Conservation (phyloP, 1,140 invertebrate species). For the Elysia chlorotica region DNA sequence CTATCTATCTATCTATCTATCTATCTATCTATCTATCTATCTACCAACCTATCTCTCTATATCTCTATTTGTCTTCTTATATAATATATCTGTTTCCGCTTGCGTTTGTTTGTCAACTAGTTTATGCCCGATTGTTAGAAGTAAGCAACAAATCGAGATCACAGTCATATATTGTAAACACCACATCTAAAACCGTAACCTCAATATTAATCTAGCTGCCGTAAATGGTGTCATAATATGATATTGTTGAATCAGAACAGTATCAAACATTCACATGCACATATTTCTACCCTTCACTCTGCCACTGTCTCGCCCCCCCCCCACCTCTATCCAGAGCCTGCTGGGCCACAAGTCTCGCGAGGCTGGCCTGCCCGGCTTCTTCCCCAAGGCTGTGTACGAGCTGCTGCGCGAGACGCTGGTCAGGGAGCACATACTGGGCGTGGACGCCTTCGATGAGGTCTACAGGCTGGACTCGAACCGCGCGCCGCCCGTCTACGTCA, state of each 20-base stretch:
- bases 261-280: not conserved
- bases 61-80: not conserved
- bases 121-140: too few relatives aligned
- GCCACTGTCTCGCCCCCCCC: too few relatives aligned
- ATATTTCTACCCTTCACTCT: not conserved
- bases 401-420: slow-evolving; percentile 22
- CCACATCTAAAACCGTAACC: too few relatives aligned
- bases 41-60: not conserved
- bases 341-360: slow-evolving; percentile 25
- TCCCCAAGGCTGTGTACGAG: slow-evolving; percentile 22
- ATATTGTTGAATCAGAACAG: too few relatives aligned
- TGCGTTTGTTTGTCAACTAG: too few relatives aligned
- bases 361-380: slow-evolving; percentile 23
- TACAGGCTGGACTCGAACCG: slow-evolving; percentile 35
- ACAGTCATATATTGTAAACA: too few relatives aligned
- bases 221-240: too few relatives aligned
- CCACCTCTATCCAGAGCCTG: slow-evolving; percentile 3
- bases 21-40: not conserved
- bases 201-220: too few relatives aligned
- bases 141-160: too few relatives aligned
- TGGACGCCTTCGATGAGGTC: slow-evolving; percentile 31
- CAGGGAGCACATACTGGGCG: slow-evolving; percentile 14
- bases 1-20: not conserved
- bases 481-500: slow-evolving; percentile 29
- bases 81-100: too few relatives aligned